These are phyloP conservation scores for Plecotus auritus DNA, from an alignment of 2,113 vertebrate species.

Conservation along the genomic window DNA sequence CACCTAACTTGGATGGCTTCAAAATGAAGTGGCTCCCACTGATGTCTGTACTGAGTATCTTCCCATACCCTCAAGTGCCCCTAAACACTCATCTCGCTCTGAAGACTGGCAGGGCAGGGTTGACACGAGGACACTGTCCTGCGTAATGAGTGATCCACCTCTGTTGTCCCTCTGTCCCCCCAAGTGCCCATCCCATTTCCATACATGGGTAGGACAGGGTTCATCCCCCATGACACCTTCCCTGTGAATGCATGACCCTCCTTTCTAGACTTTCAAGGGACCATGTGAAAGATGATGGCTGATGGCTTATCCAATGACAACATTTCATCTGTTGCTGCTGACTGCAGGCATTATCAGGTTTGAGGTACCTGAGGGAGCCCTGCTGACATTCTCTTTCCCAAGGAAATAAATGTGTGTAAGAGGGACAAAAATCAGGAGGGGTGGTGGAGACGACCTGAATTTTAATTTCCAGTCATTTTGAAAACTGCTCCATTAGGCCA, in stretches of 20 bases:
- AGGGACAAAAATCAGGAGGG: neutral
- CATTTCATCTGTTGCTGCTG: neutral
- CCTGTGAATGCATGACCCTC: neutral
- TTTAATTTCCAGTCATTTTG: neutral
- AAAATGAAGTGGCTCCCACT: neutral
- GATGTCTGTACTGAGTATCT: neutral
- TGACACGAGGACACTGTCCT: neutral
- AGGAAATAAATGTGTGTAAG: conserved; percentile 2
- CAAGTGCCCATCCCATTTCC: neutral
- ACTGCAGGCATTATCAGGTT: neutral
- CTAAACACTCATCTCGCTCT: fast-evolving
- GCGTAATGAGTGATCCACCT: neutral
- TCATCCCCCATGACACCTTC: neutral
- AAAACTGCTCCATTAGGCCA: neutral
- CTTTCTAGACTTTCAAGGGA: neutral
- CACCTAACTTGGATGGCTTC: neutral
- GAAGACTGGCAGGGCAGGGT: neutral
- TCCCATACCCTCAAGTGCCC: neutral
- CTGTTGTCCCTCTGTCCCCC: neutral
- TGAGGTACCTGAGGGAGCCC: neutral
- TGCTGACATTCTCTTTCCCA: neutral
- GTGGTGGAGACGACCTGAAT: neutral
- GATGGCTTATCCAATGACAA: neutral
- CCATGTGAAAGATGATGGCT: neutral
- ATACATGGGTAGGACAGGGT: neutral